Evolutionary conservation across 2,797 vertebrate species (phyloP).

Genomic region (Acrossocheilus fasciatus): DNA sequence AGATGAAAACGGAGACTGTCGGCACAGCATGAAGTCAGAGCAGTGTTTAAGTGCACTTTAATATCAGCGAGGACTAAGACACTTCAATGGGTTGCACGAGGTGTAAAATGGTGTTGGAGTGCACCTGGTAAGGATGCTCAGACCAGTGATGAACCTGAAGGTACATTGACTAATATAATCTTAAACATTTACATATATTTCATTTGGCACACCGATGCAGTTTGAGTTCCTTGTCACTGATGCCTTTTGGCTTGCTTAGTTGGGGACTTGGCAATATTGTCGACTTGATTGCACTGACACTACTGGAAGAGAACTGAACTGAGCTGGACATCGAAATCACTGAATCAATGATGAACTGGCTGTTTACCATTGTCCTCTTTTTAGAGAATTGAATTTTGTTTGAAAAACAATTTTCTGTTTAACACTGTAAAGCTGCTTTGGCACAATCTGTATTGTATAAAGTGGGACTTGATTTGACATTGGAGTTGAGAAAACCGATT

Average conservation of each 20-base stretch:
- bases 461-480: neutral
- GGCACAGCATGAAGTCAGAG: constrained; percentile 53
- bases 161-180: neutral
- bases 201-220: neutral
- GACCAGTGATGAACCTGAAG: neutral
- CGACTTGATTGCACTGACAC: neutral
- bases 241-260: neutral
- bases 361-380: too few species aligned
- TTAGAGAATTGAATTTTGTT: too few species aligned
- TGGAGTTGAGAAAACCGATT: neutral
- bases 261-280: neutral
- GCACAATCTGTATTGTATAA: too few species aligned
- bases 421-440: too few species aligned
- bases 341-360: neutral
- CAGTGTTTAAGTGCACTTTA: constrained; percentile 59
- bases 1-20: constrained; percentile 57
- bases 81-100: constrained; percentile 27
- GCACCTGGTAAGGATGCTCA: constrained; percentile 8
- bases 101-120: constrained; percentile 9
- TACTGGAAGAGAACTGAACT: neutral
- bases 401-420: too few species aligned
- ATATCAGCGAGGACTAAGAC: constrained; percentile 26
- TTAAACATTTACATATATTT: neutral
- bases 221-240: too few species aligned
- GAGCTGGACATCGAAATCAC: neutral